A percentile compares a stretch with the other conserved stretches of the same genome.
Conservation (phyloP, 1,140 invertebrate genomes). For the Camponotus pennsylvanicus region DNA sequence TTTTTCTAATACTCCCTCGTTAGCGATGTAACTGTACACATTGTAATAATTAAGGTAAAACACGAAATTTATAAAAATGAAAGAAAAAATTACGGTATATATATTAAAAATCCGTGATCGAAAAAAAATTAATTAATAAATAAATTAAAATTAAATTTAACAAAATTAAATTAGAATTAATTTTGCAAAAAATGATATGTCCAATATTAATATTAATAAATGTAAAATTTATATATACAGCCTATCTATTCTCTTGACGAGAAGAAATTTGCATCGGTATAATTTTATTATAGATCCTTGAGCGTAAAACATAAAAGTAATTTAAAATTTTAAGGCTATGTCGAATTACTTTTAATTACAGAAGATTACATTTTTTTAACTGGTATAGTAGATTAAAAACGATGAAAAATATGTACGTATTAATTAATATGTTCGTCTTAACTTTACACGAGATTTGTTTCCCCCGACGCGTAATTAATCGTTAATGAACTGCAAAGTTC, state of each 20-base stretch:
- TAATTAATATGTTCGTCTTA: conserved; percentile 10
- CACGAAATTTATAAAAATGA: no score
- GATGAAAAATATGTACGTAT: conserved; percentile 20
- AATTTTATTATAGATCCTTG: background rate
- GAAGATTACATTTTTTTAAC: background rate
- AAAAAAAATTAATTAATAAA: no score
- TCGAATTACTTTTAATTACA: background rate
- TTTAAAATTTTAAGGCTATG: background rate
- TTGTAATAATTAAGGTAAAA: background rate
- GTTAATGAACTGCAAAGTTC: conserved; percentile 38
- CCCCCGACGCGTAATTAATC: background rate
- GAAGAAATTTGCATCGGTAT: background rate
- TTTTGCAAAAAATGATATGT: background rate
- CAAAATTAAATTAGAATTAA: no score
- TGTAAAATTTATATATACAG: background rate
- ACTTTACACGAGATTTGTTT: conserved; percentile 21
- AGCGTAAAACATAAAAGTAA: background rate
- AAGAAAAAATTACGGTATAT: no score
- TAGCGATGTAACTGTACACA: background rate
- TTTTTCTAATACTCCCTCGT: background rate
- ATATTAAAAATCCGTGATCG: no score
- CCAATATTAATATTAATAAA: background rate
- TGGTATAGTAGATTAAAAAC: background rate
- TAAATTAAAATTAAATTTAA: no score
- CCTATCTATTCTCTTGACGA: background rate